These are phyloP conservation scores for Drosophila borealis DNA, from an alignment of 2,888 invertebrate species.

Conservation along the genomic window DNA sequence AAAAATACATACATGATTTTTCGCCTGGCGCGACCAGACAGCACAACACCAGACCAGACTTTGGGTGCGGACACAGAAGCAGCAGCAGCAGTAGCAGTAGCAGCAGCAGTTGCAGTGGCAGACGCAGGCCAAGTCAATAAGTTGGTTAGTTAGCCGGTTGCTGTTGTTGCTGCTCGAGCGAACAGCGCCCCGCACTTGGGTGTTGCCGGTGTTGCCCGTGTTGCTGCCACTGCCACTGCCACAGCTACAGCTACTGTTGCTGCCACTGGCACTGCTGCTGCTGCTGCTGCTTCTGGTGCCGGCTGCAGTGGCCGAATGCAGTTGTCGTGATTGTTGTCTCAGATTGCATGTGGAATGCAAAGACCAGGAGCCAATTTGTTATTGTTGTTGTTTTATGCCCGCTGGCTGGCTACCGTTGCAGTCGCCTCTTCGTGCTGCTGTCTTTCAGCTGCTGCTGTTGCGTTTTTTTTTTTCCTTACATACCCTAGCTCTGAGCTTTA, in stretches of 20 bases:
- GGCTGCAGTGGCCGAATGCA: slow-evolving; percentile 71
- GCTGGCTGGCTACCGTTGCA: slow-evolving; percentile 76
- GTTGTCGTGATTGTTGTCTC: slow-evolving; percentile 80
- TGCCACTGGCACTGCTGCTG: too few species aligned
- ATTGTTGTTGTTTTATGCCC: slow-evolving; percentile 69
- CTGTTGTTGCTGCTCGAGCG: slow-evolving; percentile 45
- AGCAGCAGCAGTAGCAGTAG: slow-evolving; percentile 1
- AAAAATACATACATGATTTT: slow-evolving; percentile 68
- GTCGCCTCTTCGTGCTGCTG: slow-evolving; percentile 46
- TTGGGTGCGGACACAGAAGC: slow-evolving; percentile 20
- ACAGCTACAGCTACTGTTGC: not conserved
- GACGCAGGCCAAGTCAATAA: slow-evolving; percentile 58
- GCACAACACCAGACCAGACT: slow-evolving; percentile 50
- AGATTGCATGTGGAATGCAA: slow-evolving; percentile 82
- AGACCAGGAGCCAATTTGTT: slow-evolving; percentile 84
- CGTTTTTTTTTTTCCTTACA: slow-evolving; percentile 4
- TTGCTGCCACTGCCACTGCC: slow-evolving; percentile 24
- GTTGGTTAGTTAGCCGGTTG: slow-evolving; percentile 57
- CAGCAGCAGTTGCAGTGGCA: slow-evolving; percentile 27
- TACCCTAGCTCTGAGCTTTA: slow-evolving; percentile 30
- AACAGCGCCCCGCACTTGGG: slow-evolving; percentile 55
- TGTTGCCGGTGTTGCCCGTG: slow-evolving; percentile 51
- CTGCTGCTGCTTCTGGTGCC: slow-evolving; percentile 25
- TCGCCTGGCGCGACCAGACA: slow-evolving; percentile 56
- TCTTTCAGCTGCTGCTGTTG: slow-evolving; percentile 27